A percentile compares a stretch with the other conserved stretches of the same genome.
Evolutionary conservation across 2,888 invertebrate genomes (phyloP).

Genomic region (Apodemia zela): DNA sequence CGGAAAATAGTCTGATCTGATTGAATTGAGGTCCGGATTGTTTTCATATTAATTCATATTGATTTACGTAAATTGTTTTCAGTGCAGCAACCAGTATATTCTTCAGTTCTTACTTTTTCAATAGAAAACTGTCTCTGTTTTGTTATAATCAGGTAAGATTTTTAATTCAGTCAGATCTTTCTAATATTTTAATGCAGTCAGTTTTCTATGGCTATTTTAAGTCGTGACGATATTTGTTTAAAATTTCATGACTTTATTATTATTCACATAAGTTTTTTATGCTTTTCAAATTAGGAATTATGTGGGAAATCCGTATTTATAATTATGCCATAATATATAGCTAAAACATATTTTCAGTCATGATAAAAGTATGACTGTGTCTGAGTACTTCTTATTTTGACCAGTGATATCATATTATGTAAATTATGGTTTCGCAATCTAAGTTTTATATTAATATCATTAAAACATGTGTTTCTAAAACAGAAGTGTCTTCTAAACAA

Average conservation of each 20-base stretch:
- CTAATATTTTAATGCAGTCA: constrained; percentile 27
- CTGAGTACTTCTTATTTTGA: no score
- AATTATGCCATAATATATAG: neutral
- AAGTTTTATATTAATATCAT: neutral
- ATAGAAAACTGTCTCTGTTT: neutral
- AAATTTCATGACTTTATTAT: neutral
- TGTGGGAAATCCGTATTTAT: neutral
- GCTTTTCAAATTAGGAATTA: neutral
- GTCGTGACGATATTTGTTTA: constrained; percentile 49
- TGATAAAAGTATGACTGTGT: neutral
- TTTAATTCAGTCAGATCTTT: constrained; percentile 19
- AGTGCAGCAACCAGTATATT: no score
- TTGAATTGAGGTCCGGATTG: no score
- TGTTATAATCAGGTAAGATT: constrained; percentile 18
- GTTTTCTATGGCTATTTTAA: constrained; percentile 61
- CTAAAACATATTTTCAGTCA: neutral
- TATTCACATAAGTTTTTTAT: neutral
- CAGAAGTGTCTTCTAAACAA: neutral
- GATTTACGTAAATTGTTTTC: no score
- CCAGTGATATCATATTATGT: neutral
- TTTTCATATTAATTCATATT: no score
- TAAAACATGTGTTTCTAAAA: neutral
- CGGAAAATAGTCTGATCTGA: no score
- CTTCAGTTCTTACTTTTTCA: no score
- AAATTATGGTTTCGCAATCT: neutral